Evolutionary conservation across 1,140 invertebrate species (phyloP), one percentile per base, ranked within the genome.

Genomic region (Trachelipus rathkii): DNA sequence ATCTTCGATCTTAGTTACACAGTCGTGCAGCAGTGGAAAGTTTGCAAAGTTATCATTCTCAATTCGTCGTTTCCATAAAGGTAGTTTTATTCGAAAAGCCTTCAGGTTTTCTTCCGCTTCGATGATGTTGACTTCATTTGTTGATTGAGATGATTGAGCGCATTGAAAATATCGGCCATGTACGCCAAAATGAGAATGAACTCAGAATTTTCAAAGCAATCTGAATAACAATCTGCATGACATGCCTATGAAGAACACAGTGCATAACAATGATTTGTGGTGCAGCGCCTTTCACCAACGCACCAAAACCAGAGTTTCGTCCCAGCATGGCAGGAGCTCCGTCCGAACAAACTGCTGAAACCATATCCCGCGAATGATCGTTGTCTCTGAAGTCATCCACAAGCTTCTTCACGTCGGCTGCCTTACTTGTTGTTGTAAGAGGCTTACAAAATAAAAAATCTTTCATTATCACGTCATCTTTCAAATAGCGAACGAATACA

Each of bases 21-120:
- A 78, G 23, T 78, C 71, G 53, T 79, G 71, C 50, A 79, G 75
- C 50, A 78, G 74, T 13, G 78, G 71, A 81, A 79, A 81, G 77
- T 81, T 81, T 79, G 79, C 70, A 43, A 72, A 79, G 75, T 79
- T 81, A 75, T 73, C 75, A 45, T 79, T 79, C 78, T 77, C 77
- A 72, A 77, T 79, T 76, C 74, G 78, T 73, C 78, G 78, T 77
- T n/a, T 73, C 77, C 79, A 78, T 79, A 71, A 79, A 73, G 44
- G 44, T 71, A 70, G 70, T n/a, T 74, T 78, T 81, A 73, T 74
- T 81, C 79, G 11, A 74, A 69, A 79, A 81, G 76, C 33, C 67
- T 11, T 73, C 74, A 73, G 53, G 44, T 81, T 79, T 79, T 79
- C 79, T 79, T 81, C 78, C 19, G 73, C 72, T 33, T 77, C 79